Evolutionary conservation across 2,113 vertebrate genomes (phyloP).

Genomic region (Panthera tigris): DNA sequence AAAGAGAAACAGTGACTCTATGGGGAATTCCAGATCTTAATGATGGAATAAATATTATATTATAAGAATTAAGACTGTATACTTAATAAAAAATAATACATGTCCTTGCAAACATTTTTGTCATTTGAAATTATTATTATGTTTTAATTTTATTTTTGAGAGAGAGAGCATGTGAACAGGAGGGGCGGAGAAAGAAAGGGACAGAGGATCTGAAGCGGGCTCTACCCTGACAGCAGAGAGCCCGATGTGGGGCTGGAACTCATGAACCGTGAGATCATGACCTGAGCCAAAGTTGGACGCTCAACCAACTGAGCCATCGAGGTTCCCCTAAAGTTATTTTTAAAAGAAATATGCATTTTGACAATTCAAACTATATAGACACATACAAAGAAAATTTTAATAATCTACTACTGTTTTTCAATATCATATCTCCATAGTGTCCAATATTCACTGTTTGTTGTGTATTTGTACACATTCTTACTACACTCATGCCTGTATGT

Average conservation of each 20-base stretch:
- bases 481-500: not conserved
- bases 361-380: not conserved
- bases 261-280: too few relatives aligned
- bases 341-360: not conserved
- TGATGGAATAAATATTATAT: not conserved
- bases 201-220: too few relatives aligned
- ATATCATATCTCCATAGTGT: not conserved
- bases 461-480: not conserved
- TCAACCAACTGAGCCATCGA: too few relatives aligned
- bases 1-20: not conserved
- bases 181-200: too few relatives aligned
- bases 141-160: too few relatives aligned
- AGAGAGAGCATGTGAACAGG: too few relatives aligned
- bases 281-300: too few relatives aligned
- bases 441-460: not conserved
- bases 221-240: too few relatives aligned
- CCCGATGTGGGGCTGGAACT: too few relatives aligned
- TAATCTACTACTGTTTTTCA: not conserved
- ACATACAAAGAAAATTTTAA: not conserved
- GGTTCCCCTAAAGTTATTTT: not conserved
- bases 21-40: not conserved
- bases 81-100: not conserved
- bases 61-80: not conserved
- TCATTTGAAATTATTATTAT: not conserved
- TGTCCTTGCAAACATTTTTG: not conserved